phyloP scores from a whole-genome alignment of 2,797 vertebrate genomes.

The Phoeniculus purpureus region DNA sequence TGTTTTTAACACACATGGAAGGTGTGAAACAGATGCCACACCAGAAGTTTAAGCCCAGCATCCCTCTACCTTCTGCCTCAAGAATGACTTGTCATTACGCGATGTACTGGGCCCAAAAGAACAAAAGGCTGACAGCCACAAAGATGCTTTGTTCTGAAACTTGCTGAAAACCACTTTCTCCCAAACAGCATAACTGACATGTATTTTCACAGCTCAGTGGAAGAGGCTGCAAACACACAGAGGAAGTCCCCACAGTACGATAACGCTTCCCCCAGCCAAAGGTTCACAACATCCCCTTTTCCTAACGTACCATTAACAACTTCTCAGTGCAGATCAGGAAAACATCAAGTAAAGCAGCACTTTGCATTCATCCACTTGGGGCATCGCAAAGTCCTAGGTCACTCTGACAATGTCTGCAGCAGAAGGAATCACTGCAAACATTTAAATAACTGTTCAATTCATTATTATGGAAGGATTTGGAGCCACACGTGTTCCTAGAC shows the following conservation, averaged over 20 bases:
- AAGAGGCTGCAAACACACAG: not conserved
- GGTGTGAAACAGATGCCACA: not conserved
- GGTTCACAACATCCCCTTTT: not conserved
- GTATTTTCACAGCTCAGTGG: not conserved
- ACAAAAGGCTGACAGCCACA: not conserved
- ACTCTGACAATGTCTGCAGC: conserved; percentile 45
- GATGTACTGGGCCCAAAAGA: not conserved
- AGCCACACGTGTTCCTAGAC: not conserved
- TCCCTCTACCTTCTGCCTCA: not conserved
- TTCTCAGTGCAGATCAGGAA: conserved; percentile 13
- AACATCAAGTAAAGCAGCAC: conserved; percentile 45
- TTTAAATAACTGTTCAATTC: conserved; percentile 15
- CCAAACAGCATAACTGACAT: not conserved
- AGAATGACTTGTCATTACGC: not conserved
- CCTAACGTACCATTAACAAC: conserved; percentile 26
- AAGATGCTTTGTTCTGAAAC: not conserved
- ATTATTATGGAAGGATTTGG: not conserved
- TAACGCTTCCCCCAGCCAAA: not conserved
- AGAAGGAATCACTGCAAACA: conserved; percentile 53
- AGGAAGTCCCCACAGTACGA: not conserved
- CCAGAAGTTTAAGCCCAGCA: not conserved
- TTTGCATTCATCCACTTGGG: conserved; percentile 34
- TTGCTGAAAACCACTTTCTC: not conserved
- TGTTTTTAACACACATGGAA: not conserved
- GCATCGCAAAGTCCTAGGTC: conserved; percentile 38